Evolutionary conservation across 37 sponge, comb jelly and placozoan species (phyloP).

Genomic region (Spongilla lacustris): DNA sequence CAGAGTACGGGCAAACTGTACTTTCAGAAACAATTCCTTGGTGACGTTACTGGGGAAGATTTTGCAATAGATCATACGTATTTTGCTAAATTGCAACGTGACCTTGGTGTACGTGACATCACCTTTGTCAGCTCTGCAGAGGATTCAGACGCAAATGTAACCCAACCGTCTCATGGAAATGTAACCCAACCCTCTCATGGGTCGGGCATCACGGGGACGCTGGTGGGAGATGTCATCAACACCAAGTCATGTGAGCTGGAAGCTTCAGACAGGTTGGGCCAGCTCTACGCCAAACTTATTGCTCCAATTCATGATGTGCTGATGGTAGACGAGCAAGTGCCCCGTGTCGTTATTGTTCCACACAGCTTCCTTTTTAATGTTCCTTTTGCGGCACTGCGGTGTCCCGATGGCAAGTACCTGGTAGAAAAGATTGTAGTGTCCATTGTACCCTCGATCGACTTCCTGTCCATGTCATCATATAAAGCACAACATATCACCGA

Average conservation of each 20-base stretch:
- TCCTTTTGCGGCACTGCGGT: slow-evolving; percentile 45
- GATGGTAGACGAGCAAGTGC: not conserved
- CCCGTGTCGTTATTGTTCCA: slow-evolving; percentile 38
- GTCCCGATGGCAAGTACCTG: slow-evolving; percentile 13
- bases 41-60: not conserved
- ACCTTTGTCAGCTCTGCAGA: not conserved
- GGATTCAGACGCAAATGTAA: not conserved
- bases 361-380: slow-evolving; percentile 44
- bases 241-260: not conserved
- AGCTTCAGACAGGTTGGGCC: not conserved
- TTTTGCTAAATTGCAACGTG: slow-evolving; percentile 14
- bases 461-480: not conserved
- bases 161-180: no score
- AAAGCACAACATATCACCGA: not conserved
- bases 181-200: not conserved
- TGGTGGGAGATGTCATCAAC: not conserved
- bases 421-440: slow-evolving; percentile 34
- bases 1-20: not conserved
- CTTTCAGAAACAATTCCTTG: not conserved
- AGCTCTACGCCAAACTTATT: slow-evolving; percentile 10
- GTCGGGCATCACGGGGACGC: not conserved
- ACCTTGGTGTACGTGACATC: slow-evolving; percentile 12
- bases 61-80: slow-evolving; percentile 19
- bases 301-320: slow-evolving; percentile 12
- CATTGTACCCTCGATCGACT: slow-evolving; percentile 24